These are phyloP conservation scores for Tricholaema leucomelas DNA, from an alignment of 2,113 vertebrate species.

Conservation along the genomic window DNA sequence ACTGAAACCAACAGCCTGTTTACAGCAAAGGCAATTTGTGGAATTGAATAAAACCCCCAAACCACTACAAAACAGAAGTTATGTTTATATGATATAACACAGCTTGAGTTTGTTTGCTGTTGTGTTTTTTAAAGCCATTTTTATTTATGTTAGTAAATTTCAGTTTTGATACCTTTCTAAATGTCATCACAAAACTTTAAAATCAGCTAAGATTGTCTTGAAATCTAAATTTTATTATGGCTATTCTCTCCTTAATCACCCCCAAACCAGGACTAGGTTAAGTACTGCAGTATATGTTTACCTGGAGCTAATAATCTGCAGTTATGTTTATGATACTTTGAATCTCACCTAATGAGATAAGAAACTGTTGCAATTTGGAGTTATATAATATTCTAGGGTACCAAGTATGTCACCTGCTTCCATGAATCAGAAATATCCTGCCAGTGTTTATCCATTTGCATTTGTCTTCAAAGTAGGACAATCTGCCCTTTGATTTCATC, in stretches of 20 bases:
- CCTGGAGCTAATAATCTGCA: not conserved
- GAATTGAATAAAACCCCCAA: conserved; percentile 26
- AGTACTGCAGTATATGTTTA: not conserved
- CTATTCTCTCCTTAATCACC: not conserved
- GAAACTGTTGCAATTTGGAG: not conserved
- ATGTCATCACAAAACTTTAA: not conserved
- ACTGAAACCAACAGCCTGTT: conserved; percentile 31
- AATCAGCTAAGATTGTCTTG: not conserved
- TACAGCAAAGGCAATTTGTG: not conserved
- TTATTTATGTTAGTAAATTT: not conserved
- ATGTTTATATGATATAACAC: not conserved
- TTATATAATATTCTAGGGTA: not conserved
- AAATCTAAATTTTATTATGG: not conserved
- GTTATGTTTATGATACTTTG: not conserved
- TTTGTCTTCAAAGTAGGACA: not conserved
- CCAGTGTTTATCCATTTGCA: not conserved
- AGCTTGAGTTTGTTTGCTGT: not conserved
- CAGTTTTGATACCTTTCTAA: not conserved
- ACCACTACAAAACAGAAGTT: conserved; percentile 1
- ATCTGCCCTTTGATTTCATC: not conserved
- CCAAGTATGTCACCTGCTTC: not conserved
- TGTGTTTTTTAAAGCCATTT: not conserved
- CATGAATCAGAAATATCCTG: not conserved
- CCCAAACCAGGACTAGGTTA: not conserved
- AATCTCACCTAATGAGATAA: not conserved